Conservation (phyloP, 2,113 vertebrate genomes). For the Tychaedon coryphoeus region DNA sequence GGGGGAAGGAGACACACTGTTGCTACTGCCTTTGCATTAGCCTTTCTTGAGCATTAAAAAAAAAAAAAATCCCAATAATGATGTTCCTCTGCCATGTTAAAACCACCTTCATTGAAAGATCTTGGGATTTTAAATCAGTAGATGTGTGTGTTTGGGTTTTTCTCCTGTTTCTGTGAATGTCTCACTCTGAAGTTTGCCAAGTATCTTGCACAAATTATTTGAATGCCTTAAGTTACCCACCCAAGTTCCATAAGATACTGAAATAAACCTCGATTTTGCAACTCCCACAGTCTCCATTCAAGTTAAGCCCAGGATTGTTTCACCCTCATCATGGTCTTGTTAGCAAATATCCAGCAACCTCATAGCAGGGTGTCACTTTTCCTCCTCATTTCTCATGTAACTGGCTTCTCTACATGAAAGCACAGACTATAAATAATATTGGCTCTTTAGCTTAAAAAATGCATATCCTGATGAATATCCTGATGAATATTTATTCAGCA, state of each 20-base stretch:
- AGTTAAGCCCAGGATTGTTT: not conserved
- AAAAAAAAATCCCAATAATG: not conserved
- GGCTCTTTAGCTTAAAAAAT: conserved; percentile 40
- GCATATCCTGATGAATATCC: conserved; percentile 22
- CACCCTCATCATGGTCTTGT: not conserved
- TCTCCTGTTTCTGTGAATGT: not conserved
- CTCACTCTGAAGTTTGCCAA: not conserved
- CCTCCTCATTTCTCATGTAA: not conserved
- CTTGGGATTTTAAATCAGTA: not conserved
- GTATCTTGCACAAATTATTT: not conserved
- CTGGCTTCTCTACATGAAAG: not conserved
- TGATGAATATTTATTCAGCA: conserved; percentile 47
- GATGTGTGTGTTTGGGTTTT: not conserved
- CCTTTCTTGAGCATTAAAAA: not conserved
- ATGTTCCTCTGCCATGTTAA: not conserved
- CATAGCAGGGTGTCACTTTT: not conserved
- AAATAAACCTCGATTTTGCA: not conserved
- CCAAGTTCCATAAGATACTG: not conserved
- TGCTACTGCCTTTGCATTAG: not conserved
- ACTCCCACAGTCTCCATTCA: not conserved
- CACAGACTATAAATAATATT: not conserved
- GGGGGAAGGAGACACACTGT: not conserved
- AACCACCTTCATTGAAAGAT: not conserved
- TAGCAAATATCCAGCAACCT: conserved; percentile 4
- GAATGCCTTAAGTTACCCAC: not conserved